phyloP scores from a whole-genome alignment of 2,888 invertebrate species.

The Cheilosia pagana region DNA sequence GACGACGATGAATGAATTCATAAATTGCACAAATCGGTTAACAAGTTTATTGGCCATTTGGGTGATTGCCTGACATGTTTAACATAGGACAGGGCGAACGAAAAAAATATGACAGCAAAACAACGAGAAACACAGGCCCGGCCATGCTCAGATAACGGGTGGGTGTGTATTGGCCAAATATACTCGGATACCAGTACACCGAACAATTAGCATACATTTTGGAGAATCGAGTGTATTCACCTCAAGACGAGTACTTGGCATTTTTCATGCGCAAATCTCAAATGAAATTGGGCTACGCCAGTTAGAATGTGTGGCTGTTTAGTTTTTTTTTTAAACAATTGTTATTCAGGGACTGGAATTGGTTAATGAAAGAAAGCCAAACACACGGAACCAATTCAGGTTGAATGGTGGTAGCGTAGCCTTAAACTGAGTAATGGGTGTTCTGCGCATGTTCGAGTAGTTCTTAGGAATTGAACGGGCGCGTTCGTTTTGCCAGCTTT shows the following conservation, averaged over 20 bases:
- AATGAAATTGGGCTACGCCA: constrained; percentile 59
- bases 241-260: constrained; percentile 39
- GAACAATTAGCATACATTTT: constrained; percentile 59
- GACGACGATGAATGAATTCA: constrained; percentile 52
- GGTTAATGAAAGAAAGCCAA: constrained; percentile 18
- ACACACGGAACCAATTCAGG: constrained; percentile 9
- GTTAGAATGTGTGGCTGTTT: constrained; percentile 10
- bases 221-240: constrained; percentile 60
- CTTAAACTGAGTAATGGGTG: not conserved
- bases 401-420: not conserved
- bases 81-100: not conserved
- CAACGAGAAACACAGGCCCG: not conserved
- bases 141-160: not conserved
- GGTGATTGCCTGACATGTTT: constrained; percentile 41
- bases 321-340: constrained; percentile 5
- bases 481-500: no score
- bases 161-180: constrained; percentile 11
- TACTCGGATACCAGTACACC: not conserved
- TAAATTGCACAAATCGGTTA: constrained; percentile 58
- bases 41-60: constrained; percentile 61
- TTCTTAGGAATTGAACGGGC: not conserved
- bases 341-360: not conserved
- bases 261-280: constrained; percentile 55
- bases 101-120: not conserved
- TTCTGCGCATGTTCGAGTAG: not conserved